Evolutionary conservation across 2,113 vertebrate species (phyloP).

Genomic region (Alexandromys fortis): DNA sequence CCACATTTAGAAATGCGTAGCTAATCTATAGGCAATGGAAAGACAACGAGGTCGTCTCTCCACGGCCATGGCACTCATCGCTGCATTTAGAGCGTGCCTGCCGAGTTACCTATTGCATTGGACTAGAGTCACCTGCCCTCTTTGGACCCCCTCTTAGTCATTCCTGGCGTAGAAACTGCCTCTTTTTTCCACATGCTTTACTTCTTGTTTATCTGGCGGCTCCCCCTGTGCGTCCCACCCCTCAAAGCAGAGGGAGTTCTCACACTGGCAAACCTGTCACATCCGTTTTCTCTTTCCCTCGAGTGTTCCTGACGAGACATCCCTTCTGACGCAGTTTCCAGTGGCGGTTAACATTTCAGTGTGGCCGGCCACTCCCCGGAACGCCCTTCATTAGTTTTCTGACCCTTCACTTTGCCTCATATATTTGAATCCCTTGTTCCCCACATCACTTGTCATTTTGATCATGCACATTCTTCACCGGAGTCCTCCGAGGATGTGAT

Average conservation of each 20-base stretch:
- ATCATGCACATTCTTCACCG: background rate
- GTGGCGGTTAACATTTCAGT: background rate
- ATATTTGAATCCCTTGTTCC: background rate
- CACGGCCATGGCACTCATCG: background rate
- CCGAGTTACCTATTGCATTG: background rate
- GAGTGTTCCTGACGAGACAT: background rate
- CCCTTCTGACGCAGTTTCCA: background rate
- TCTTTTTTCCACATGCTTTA: background rate
- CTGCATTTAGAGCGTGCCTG: background rate
- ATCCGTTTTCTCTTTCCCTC: background rate
- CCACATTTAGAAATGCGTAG: background rate
- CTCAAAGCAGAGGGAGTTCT: background rate
- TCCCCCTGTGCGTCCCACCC: background rate
- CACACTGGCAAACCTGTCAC: background rate
- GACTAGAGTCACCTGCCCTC: background rate
- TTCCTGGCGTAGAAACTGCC: background rate
- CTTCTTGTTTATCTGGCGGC: background rate
- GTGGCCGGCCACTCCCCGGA: background rate
- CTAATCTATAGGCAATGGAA: background rate
- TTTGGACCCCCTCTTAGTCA: background rate
- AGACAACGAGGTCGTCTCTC: background rate
- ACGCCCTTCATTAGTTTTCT: background rate
- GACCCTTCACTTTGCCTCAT: background rate
- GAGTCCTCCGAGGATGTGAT: background rate
- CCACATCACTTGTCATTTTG: background rate